phyloP scores from a whole-genome alignment of 2,113 vertebrate genomes.

The Bubalus kerabau region DNA sequence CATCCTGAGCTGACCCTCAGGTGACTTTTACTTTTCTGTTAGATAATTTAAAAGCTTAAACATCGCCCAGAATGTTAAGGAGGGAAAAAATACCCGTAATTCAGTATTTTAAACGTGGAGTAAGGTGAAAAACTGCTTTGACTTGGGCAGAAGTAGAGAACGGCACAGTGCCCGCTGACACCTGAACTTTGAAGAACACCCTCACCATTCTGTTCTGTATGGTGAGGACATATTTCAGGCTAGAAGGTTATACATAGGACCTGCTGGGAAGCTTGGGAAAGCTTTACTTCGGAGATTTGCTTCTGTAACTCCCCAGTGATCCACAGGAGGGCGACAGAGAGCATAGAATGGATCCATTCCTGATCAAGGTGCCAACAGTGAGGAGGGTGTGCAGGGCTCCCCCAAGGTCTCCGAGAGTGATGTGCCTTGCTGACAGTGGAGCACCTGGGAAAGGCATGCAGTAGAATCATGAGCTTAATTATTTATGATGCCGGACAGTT shows the following conservation, averaged over 20 bases:
- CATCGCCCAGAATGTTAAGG: neutral
- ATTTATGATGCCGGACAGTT: neutral
- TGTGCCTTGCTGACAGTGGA: neutral
- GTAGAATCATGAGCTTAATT: neutral
- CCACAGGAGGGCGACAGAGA: conserved; percentile 46
- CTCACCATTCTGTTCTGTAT: neutral
- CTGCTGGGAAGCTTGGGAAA: neutral
- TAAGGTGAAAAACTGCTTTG: neutral
- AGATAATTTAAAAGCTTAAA: neutral
- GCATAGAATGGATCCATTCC: neutral
- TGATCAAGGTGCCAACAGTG: rapidly evolving
- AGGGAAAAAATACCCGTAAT: neutral
- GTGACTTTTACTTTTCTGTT: neutral
- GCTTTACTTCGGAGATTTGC: neutral
- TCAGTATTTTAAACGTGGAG: neutral
- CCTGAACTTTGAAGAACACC: neutral
- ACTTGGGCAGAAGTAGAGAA: neutral
- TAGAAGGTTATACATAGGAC: too few relatives aligned
- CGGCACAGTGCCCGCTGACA: neutral
- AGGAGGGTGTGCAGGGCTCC: neutral
- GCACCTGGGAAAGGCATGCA: neutral
- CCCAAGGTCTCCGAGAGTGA: neutral
- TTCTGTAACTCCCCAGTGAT: neutral
- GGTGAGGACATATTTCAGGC: neutral
- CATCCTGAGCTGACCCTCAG: neutral